Base-by-base conservation (phyloP, 2,888 invertebrate species). In the Alentia gelatinosa region DNA sequence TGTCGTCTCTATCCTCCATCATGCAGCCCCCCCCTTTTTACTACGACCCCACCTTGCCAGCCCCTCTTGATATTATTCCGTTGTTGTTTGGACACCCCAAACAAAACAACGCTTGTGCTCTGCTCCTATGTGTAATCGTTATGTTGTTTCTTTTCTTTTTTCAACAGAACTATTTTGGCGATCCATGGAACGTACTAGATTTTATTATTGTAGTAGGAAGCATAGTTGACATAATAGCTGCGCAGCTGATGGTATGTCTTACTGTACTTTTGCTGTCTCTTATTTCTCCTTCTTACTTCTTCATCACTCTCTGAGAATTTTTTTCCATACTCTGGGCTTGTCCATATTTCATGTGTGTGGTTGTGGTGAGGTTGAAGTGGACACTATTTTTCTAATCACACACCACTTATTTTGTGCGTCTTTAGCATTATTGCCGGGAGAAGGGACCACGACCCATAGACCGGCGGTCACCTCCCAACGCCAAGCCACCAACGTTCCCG, bases 151-250 rank as follows among this genome's bases (percentile, higher is more conserved):
- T 91, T 89, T 89, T 90, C 91, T 89, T 90, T 90, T 75, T 89
- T 68, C 47, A 30, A 90, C 92, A 96, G 96, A 96, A 96, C 93
- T 96, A 96, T 93, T 96, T 96, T 94, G 95, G 96, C 68, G 96
- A 96, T 93, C 94, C 96, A 0, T 96, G 96, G 96, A 96, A 96
- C 94, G 95, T 96, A 68, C 95, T 96, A 94, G 96, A 96, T 93
- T 96, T 96, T 94, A 94, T 96, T 92, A 96, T 96, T 92, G 96
- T 96, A 37, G 93, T 96, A 83, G 96, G 96, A 90, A 96, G 96
- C 93, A 95, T 95, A 93, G 95, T 96, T 91, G 96, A 96, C 92
- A 96, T 96, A 88, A 98, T 99, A n/a, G 92, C 93, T n/a, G 91
- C 91, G 37, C 68, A 90, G 56, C 39, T 91, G 23, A 68, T 92